Conservation (phyloP, 2,113 vertebrate genomes). For the Dinomys branickii region DNA sequence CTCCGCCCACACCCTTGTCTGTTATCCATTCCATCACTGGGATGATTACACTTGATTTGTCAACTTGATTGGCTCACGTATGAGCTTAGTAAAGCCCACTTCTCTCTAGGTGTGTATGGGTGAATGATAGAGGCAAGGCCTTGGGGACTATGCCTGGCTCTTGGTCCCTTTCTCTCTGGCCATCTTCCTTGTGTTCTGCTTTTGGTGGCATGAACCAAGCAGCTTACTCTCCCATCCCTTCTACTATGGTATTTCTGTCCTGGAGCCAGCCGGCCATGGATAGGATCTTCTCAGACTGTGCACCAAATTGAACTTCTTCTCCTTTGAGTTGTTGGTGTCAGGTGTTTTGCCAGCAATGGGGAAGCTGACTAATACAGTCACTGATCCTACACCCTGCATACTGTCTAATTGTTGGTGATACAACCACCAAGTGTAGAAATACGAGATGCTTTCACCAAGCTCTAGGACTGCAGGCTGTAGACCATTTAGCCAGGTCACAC, state of each 20-base stretch:
- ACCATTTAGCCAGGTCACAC: neutral
- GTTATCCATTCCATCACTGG: neutral
- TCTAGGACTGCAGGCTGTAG: neutral
- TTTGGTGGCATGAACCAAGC: neutral
- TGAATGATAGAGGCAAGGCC: neutral
- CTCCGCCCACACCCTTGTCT: neutral
- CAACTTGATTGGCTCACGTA: neutral
- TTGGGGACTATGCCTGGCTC: neutral
- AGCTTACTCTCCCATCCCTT: neutral
- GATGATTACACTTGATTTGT: neutral
- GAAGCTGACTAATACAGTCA: neutral
- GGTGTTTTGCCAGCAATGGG: neutral
- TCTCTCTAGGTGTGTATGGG: neutral
- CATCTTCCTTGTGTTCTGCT: neutral
- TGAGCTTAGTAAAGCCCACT: neutral
- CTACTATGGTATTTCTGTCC: neutral
- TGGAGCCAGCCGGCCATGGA: neutral
- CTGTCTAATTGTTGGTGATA: neutral
- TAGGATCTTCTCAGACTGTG: neutral
- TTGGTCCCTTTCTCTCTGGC: neutral
- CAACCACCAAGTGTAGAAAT: rapidly evolving
- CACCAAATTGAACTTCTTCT: neutral
- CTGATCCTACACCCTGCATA: rapidly evolving
- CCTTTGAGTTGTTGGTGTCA: neutral
- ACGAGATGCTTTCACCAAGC: rapidly evolving